Evolutionary conservation across 1,140 invertebrate species (phyloP), one percentile per base, ranked within the genome.

Genomic region (Tetramorium alpestre): DNA sequence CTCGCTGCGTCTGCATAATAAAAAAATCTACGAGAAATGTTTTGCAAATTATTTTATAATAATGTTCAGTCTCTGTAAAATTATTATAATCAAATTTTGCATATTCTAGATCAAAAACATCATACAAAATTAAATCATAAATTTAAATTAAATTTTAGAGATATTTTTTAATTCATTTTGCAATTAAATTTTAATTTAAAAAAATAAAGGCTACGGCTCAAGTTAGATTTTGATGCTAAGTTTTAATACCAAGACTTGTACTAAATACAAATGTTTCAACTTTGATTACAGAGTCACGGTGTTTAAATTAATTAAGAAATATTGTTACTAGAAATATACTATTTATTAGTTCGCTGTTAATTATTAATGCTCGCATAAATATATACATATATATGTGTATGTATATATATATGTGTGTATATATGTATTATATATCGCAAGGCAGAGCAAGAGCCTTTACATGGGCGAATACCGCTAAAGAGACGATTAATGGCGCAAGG

Each of bases 401-500:
- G 22, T 18, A 22, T 16, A 6, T n/a, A 54, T 25, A 13, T 13
- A 13, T 22, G 28, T 22, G 28, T 28, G 28, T 13, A 60, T 16
- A 58, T 58, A 2, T 28, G 10, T n/a, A 58, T 44, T 86, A 78
- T 56, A 90, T 54, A 28, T 38, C 16, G 47, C 51, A 80, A 33
- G 41, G 16, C n/a, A 85, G 41, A 44, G 49, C 10, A 41, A 76
- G 47, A 49, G 38, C 69, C 65, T 84, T 64, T 86, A 88, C 81
- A 85, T 25, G 69, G 25, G 49, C 70, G 28, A 38, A 65, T 51
- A 62, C 56, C 54, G 80, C 18, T 41, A 62, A 86, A 25, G 62
- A 80, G 16, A 91, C 69, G 88, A 91, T 91, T 91, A 91, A 91
- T 91, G 91, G 85, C 80, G 76, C 54, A 18, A 69, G 80, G 84